These are phyloP conservation scores for Coluber constrictor DNA, from an alignment of 2,797 vertebrate genomes.

Conservation along the genomic window DNA sequence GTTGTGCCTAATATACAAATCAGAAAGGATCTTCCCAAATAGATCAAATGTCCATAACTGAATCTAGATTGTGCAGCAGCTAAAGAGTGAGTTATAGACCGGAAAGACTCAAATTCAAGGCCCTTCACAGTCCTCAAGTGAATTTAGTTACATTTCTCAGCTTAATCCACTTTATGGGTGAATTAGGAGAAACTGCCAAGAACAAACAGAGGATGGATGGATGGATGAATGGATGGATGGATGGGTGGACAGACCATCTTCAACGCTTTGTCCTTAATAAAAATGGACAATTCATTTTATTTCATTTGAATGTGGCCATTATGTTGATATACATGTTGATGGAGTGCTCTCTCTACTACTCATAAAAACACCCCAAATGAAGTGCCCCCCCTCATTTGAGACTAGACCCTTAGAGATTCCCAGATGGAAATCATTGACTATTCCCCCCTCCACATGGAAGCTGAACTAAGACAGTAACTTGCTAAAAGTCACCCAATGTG, in stretches of 20 bases:
- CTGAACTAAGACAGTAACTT: background rate
- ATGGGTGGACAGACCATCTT: background rate
- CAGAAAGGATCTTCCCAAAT: background rate
- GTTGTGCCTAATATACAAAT: accelerated
- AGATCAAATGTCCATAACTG: background rate
- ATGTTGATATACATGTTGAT: background rate
- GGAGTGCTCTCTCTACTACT: background rate
- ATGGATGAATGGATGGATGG: background rate
- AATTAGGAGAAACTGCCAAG: background rate
- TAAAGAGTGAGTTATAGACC: background rate
- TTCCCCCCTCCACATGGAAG: background rate
- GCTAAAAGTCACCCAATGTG: background rate
- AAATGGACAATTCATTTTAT: background rate
- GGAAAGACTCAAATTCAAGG: background rate
- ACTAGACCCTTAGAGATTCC: background rate
- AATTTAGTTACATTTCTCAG: background rate
- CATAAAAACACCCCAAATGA: background rate
- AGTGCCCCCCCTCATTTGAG: background rate
- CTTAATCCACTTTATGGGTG: background rate
- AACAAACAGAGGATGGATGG: background rate
- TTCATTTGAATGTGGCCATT: background rate
- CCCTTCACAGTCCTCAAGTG: background rate
- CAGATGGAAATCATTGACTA: background rate
- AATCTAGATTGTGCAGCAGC: background rate
- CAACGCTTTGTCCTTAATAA: background rate